Evolutionary conservation across 2,888 invertebrate genomes (phyloP), one percentile per base, ranked within the genome.

Genomic region (Drosophila subsilvestris): DNA sequence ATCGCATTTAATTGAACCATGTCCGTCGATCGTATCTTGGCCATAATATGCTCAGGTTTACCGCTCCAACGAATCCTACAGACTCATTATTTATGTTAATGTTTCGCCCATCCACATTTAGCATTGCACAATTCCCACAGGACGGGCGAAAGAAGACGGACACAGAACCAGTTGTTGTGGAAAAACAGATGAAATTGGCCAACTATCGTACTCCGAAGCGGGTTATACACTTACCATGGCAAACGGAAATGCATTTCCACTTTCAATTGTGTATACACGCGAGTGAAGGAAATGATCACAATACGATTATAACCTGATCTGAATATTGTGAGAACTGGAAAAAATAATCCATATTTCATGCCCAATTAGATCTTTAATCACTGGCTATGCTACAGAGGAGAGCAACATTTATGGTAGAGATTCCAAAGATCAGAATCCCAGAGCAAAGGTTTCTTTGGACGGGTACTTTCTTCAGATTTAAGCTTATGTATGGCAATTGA

Each of bases 11-110:
- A 42, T 55, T n/a, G 67, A 67, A 55, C 42, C 67, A 59, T 69
- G 69, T 59, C 18, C 37, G 29, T 17, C 27, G 67, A 66, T 66
- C 55, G 42, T 67, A 66, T 55, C 55, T 55, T 22, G 48, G 55
- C 18, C 37, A 25, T 66, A 66, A 55, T 67, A 55, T 55, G 48
- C 32, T 25, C 55, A 43, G 67, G 47, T 54, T 65, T 65, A 65
- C 55, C 54, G 55, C n/a, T 42, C 47, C 17, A 48, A 43, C 48
- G 32, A 32, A 50, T 43, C 48, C 12, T 55, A 55, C 55, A 55
- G 37, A 18, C 59, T 53, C 51, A 37, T 43, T 59, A 68, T 32
- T 70, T 70, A 69, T 68, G 59, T 22, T 59, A 69, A 69, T 59
- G 29, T 37, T 67, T 66, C 18, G 29, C 43, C 37, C 43, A 43